A percentile compares a stretch with the other conserved stretches of the same genome.
Evolutionary conservation across 2,888 invertebrate species (phyloP).

Genomic region (Phania funesta): DNA sequence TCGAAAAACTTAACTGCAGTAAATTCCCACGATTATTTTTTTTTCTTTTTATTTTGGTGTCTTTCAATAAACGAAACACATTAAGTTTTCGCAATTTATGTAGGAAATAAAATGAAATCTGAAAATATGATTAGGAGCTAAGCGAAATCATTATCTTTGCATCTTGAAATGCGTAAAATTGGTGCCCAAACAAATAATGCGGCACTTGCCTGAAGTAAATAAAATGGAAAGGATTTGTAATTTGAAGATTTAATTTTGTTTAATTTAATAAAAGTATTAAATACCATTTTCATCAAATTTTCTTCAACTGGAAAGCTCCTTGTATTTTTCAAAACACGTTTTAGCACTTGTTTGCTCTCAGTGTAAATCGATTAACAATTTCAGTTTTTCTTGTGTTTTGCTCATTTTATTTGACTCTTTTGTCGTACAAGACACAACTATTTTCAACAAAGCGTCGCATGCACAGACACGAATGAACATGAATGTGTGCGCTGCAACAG

Average conservation of each 20-base stretch:
- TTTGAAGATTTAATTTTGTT: too few relatives aligned
- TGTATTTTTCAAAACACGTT: too few relatives aligned
- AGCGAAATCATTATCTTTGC: neutral
- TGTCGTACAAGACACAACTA: constrained; percentile 32
- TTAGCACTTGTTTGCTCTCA: neutral
- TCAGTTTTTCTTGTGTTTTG: neutral
- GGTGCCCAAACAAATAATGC: neutral
- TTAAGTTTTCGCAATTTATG: constrained; percentile 39
- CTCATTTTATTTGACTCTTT: constrained; percentile 38
- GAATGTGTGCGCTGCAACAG: constrained; percentile 4
- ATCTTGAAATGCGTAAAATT: constrained; percentile 31
- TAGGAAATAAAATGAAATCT: constrained; percentile 48
- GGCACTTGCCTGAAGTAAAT: neutral
- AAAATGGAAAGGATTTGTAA: neutral
- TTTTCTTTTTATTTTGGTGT: neutral
- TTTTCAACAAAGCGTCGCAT: constrained; percentile 18
- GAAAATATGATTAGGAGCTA: constrained; percentile 27
- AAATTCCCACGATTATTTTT: constrained; percentile 58
- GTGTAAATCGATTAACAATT: neutral
- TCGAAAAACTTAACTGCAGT: constrained; percentile 29
- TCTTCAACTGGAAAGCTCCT: too few relatives aligned
- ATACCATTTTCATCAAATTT: too few relatives aligned
- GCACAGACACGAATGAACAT: neutral
- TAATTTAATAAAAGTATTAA: too few relatives aligned
- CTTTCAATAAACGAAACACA: neutral